phyloP scores from a whole-genome alignment of 2,797 vertebrate genomes.

The Lindbergichthys nudifrons region DNA sequence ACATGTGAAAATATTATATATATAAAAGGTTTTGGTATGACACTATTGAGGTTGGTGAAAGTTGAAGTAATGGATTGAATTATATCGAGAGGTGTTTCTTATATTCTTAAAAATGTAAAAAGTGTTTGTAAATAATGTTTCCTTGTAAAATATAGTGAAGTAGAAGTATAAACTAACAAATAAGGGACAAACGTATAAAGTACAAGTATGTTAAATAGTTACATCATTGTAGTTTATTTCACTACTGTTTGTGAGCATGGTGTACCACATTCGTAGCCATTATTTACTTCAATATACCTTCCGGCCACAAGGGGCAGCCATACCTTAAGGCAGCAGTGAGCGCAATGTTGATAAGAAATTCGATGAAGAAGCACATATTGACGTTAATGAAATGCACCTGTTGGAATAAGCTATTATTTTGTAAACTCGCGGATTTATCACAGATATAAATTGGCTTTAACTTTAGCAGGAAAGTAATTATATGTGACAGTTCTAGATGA shows the following conservation, averaged over 20 bases:
- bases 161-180: neutral
- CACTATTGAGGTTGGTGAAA: too few relatives aligned
- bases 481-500: too few relatives aligned
- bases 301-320: neutral
- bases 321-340: neutral
- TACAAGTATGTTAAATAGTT: too few relatives aligned
- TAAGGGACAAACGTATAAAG: too few relatives aligned
- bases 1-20: neutral
- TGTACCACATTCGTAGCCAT: too few relatives aligned
- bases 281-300: neutral
- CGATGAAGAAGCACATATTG: neutral
- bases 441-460: neutral
- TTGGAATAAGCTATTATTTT: neutral
- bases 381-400: neutral
- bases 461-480: neutral
- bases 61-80: too few relatives aligned
- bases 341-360: neutral
- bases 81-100: too few relatives aligned
- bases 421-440: fast-evolving
- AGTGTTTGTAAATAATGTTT: too few relatives aligned
- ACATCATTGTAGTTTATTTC: too few relatives aligned
- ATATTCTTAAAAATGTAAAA: too few relatives aligned
- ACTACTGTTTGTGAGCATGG: too few relatives aligned
- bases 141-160: neutral
- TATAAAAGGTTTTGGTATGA: too few relatives aligned